Evolutionary conservation across 2,888 invertebrate species (phyloP).

Genomic region (Lochmaea crataegi): DNA sequence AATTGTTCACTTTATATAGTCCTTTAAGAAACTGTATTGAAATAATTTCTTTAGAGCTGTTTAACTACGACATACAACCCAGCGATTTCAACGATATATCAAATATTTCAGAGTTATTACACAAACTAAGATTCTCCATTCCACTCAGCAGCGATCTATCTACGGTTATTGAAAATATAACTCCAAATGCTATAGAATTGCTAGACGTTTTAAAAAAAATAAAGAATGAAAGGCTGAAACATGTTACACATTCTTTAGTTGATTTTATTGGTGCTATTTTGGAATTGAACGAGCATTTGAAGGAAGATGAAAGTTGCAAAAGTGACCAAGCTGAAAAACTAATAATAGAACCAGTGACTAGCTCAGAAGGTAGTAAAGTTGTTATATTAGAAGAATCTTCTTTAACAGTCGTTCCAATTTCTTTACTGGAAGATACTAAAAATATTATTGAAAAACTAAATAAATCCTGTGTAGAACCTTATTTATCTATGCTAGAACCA

Average conservation of each 20-base stretch:
- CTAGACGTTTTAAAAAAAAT: slow-evolving; percentile 39
- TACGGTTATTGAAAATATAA: slow-evolving; percentile 36
- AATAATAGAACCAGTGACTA: neutral
- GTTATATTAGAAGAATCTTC: slow-evolving; percentile 55
- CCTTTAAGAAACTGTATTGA: slow-evolving; percentile 59
- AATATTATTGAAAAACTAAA: slow-evolving; percentile 47
- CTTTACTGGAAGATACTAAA: slow-evolving; percentile 55
- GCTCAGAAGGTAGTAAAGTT: slow-evolving; percentile 47
- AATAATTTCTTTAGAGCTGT: slow-evolving; percentile 58
- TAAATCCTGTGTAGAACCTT: slow-evolving; percentile 30
- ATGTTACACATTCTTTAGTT: slow-evolving; percentile 43
- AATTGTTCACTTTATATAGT: slow-evolving; percentile 51
- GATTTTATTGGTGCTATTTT: slow-evolving; percentile 42
- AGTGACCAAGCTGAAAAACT: slow-evolving; percentile 25
- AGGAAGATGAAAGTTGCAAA: slow-evolving; percentile 11
- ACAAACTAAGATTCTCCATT: slow-evolving; percentile 42
- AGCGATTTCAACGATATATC: slow-evolving; percentile 46
- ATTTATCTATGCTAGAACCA: slow-evolving; percentile 48
- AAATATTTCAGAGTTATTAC: slow-evolving; percentile 43
- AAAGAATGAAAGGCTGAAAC: slow-evolving; percentile 46
- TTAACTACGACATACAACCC: slow-evolving; percentile 55
- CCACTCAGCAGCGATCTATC: slow-evolving; percentile 40
- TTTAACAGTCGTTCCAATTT: slow-evolving; percentile 50
- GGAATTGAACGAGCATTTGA: slow-evolving; percentile 34
- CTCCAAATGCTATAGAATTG: slow-evolving; percentile 36